phyloP scores from a whole-genome alignment of 2,113 vertebrate genomes.

The Limnothrissa miodon region DNA sequence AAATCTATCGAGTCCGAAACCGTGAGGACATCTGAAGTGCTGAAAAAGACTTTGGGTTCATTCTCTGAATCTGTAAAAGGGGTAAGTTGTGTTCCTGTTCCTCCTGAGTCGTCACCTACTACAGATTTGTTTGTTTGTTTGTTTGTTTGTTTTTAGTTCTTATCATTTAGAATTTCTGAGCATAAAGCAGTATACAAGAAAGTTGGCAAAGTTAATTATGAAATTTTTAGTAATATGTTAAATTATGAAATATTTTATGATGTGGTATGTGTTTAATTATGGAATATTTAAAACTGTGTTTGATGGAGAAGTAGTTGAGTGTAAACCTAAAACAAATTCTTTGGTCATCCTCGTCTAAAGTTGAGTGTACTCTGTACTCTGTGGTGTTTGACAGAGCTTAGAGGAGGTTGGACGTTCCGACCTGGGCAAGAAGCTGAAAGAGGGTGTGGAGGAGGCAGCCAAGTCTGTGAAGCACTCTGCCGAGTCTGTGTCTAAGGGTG shows the following conservation, averaged over 20 bases:
- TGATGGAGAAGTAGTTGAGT: neutral
- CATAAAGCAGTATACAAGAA: too few species aligned
- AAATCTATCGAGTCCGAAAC: constrained; percentile 97
- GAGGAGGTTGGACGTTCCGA: constrained; percentile 88
- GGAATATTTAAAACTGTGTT: constrained; percentile 56
- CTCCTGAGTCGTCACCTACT: too few species aligned
- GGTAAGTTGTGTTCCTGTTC: constrained; percentile 62
- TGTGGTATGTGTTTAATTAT: too few species aligned
- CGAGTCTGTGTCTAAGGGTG: constrained; percentile 80
- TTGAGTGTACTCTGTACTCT: neutral
- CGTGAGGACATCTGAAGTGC: constrained; percentile 84
- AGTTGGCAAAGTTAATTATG: too few species aligned
- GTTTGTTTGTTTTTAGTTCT: too few species aligned
- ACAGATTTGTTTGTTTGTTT: too few species aligned
- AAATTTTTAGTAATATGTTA: too few species aligned
- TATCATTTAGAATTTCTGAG: too few species aligned
- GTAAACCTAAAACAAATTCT: too few species aligned
- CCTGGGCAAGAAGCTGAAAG: constrained; percentile 88
- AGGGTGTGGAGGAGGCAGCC: constrained; percentile 90
- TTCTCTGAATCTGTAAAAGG: constrained; percentile 89
- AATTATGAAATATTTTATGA: too few species aligned
- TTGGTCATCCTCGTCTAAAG: constrained; percentile 56
- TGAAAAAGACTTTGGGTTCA: constrained; percentile 85
- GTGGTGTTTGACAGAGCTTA: constrained; percentile 71
- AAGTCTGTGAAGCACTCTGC: constrained; percentile 91